Percentiles rank a stretch among this genome's conserved stretches.
Evolutionary conservation across 2,888 invertebrate genomes (phyloP).

Genomic region (Phyllotreta striolata): DNA sequence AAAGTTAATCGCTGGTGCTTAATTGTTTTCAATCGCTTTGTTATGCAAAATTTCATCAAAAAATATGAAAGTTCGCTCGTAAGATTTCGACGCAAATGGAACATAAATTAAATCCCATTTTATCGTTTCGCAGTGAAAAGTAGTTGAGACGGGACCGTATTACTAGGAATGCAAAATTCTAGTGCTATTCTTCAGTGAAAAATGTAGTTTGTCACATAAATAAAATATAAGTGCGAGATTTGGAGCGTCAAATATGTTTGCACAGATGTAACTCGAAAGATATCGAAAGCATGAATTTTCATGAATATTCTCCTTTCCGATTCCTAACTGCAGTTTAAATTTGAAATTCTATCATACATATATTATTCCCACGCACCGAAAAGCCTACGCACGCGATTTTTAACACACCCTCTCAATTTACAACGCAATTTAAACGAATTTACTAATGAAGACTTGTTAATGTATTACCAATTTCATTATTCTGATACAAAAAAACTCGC

Average conservation of each 20-base stretch:
- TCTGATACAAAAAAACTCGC: no score
- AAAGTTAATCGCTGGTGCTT: no score
- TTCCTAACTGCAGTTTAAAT: constrained; percentile 23
- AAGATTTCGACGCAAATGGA: constrained; percentile 10
- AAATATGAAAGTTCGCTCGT: no score
- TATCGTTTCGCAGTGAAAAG: constrained; percentile 27
- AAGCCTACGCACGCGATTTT: no score
- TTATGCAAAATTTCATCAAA: no score
- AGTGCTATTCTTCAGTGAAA: constrained; percentile 29
- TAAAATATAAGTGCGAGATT: constrained; percentile 35
- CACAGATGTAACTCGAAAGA: constrained; percentile 30
- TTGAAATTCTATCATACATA: constrained; percentile 29
- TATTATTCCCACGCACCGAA: constrained; percentile 46
- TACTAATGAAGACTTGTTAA: no score
- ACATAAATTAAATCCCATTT: constrained; percentile 29
- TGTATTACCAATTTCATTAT: no score
- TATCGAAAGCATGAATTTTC: constrained; percentile 23
- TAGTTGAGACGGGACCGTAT: constrained; percentile 28
- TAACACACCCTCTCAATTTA: no score
- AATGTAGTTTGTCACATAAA: constrained; percentile 35
- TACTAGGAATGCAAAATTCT: constrained; percentile 24
- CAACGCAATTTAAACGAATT: no score
- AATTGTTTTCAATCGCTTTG: no score
- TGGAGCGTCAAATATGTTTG: constrained; percentile 33
- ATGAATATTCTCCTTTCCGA: constrained; percentile 25